Base-by-base conservation (phyloP, 2,113 vertebrate genomes). In the Echinops telfairi region DNA sequence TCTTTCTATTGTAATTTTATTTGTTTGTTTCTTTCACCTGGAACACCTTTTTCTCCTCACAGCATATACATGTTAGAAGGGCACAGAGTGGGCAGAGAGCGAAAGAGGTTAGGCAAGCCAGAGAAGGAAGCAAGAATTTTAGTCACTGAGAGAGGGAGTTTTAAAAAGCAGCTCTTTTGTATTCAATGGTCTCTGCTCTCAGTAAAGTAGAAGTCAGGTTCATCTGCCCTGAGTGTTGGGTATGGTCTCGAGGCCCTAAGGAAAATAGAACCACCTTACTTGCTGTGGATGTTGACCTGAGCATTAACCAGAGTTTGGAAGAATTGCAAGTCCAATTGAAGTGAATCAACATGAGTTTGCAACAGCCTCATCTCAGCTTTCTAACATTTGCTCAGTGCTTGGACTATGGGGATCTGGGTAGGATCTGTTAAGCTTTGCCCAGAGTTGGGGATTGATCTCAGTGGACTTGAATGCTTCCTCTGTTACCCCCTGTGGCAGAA, bases 401-500 rank as follows among this genome's bases (percentile, higher is more conserved):
- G 53, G n/a, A 36, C 22, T 86, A 78, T 20, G 53, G 38, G 60
- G 68, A 31, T 86, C 31, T 80, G 31, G 19, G 15, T 27, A 29
- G 87, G 68, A 36, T 38, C 70, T 47, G 20, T 2, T 47, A 36
- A 40, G 23, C 40, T 76, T 23, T 25, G 10, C 27, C 14, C 57
- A 36, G 43, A 79, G 47, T 64, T 62, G n/a, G 4, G 22, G 27
- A 7, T 64, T n/a, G 62, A 14, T 53, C n/a, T 40, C 31, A 19
- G 20, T 68, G 57, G 47, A 33, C 80, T n/a, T 33, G 53, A 6
- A 20, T 62, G 3, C 15, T 16, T 60, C 31, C 31, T 68, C 57
- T 0, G 2, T 15, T 6, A 7, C 62, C 16, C 0, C 0, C 66
- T 70, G 47, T 16, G 1, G 5, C 33, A 6, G 38, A 66, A 84